phyloP scores from a whole-genome alignment of 2,888 invertebrate species.

The Campoplex capitator region DNA sequence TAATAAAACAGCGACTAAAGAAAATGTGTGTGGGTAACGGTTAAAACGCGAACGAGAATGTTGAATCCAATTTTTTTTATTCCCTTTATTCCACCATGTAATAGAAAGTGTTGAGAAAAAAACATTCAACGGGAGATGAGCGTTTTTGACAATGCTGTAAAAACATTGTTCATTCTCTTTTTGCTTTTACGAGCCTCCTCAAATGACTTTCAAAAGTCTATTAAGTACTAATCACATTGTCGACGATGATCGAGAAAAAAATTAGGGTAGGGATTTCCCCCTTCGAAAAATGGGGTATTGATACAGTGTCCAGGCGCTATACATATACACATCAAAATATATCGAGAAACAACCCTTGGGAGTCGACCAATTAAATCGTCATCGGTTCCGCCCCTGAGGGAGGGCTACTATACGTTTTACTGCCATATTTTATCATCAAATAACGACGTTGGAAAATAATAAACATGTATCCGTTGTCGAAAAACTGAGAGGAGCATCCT shows the following conservation, averaged over 20 bases:
- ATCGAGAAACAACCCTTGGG: slow-evolving; percentile 40
- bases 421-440: slow-evolving; percentile 46
- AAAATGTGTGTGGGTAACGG: slow-evolving; percentile 46
- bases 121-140: neutral
- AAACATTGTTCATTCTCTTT: slow-evolving; percentile 49
- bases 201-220: slow-evolving; percentile 38
- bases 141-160: slow-evolving; percentile 23
- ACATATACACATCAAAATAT: neutral
- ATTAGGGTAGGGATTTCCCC: slow-evolving; percentile 22
- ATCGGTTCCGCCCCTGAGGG: slow-evolving; percentile 52
- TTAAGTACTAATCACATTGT: slow-evolving; percentile 49
- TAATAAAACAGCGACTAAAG: slow-evolving; percentile 11
- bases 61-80: slow-evolving; percentile 2
- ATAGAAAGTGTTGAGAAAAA: slow-evolving; percentile 5
- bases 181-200: slow-evolving; percentile 41
- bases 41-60: slow-evolving; percentile 56
- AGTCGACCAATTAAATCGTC: slow-evolving; percentile 66
- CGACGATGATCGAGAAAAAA: slow-evolving; percentile 45
- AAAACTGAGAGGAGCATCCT: neutral
- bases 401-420: slow-evolving; percentile 1
- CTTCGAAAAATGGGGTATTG: neutral
- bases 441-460: slow-evolving; percentile 47
- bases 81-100: neutral
- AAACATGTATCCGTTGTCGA: neutral
- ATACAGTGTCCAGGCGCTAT: neutral